phyloP scores from a whole-genome alignment of 2,113 vertebrate species.

The Chionomys nivalis region DNA sequence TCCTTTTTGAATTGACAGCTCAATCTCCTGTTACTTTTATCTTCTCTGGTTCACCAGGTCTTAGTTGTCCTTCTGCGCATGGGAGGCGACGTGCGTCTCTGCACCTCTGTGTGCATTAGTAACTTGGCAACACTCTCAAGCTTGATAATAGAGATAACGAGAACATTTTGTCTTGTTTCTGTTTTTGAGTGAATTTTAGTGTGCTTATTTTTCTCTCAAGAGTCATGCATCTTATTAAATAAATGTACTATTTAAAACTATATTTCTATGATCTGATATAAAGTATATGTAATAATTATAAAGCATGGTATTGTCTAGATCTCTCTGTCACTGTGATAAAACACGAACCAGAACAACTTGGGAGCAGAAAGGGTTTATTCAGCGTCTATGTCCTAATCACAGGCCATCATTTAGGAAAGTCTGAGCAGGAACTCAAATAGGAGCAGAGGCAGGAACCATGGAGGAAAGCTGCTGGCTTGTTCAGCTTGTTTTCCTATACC shows the following conservation, averaged over 20 bases:
- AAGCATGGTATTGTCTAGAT: not conserved
- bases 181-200: not conserved
- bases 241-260: constrained; percentile 1
- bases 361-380: not conserved
- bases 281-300: not conserved
- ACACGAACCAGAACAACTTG: not conserved
- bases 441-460: not conserved
- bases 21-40: not conserved
- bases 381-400: not conserved
- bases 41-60: not conserved
- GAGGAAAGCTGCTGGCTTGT: not conserved
- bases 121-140: not conserved
- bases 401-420: not conserved
- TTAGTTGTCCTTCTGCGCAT: not conserved
- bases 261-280: not conserved
- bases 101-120: not conserved
- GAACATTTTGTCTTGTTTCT: not conserved
- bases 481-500: not conserved
- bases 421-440: not conserved
- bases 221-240: constrained; percentile 14
- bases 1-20: constrained; percentile 20
- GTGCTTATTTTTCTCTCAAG: not conserved
- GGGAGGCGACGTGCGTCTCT: not conserved
- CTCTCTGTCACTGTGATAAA: not conserved
- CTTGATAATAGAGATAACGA: not conserved